Percentiles rank a stretch among this genome's conserved stretches.
phyloP scores from a whole-genome alignment of 2,888 invertebrate genomes.

The Leptogaster cylindrica region DNA sequence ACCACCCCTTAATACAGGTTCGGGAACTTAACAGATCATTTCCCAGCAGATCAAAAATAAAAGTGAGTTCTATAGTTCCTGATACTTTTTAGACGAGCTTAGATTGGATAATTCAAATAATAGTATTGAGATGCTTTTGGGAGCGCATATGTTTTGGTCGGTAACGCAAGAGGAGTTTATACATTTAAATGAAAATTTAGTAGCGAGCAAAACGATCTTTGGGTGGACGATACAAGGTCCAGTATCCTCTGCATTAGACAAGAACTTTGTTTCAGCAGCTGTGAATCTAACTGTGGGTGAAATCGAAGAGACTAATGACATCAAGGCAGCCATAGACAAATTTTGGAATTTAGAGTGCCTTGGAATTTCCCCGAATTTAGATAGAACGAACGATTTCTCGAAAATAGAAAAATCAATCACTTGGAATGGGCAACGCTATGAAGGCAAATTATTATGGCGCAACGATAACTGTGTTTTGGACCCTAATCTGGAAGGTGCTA shows the following conservation, averaged over 20 bases:
- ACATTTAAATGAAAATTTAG: background rate
- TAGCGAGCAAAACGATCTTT: background rate
- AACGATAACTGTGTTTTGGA: background rate
- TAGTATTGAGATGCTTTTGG: background rate
- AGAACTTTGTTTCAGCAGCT: background rate
- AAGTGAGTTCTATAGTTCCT: too few relatives aligned
- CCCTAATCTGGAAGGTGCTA: background rate
- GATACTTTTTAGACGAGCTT: too few relatives aligned
- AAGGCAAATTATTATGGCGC: background rate
- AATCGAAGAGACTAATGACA: background rate
- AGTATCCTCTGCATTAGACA: background rate
- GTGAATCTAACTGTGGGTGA: background rate
- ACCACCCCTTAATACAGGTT: too few relatives aligned
- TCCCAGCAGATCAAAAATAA: too few relatives aligned
- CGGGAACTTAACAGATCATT: too few relatives aligned
- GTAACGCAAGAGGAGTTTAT: background rate
- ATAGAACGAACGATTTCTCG: background rate
- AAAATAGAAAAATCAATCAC: background rate
- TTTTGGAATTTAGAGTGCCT: slow-evolving; percentile 1
- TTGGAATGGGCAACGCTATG: background rate
- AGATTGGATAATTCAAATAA: background rate
- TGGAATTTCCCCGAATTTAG: background rate
- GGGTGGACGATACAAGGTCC: background rate
- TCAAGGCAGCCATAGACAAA: background rate
- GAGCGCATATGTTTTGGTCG: slow-evolving; percentile 2